Conservation (phyloP, 2,888 invertebrate genomes). For the Eueremaeus valkanovi region DNA sequence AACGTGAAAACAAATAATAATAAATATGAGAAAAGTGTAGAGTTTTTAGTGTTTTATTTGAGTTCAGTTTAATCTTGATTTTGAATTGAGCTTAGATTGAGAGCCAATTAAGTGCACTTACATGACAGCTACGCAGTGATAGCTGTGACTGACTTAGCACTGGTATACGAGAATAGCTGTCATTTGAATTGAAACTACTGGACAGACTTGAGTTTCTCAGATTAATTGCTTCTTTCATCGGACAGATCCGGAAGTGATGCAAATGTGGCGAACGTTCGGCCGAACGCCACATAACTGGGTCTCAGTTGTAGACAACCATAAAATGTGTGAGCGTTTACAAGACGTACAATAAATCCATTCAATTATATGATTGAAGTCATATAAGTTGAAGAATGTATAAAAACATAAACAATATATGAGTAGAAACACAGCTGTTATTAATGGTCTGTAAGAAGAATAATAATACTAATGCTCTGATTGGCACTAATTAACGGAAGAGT, state of each 20-base stretch:
- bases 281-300: background rate
- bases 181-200: constrained; percentile 25
- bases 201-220: constrained; percentile 37
- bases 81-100: background rate
- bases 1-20: background rate
- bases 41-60: background rate
- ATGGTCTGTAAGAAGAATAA: too few species aligned
- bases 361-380: too few species aligned
- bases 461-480: background rate
- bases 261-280: constrained; percentile 28
- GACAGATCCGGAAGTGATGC: constrained; percentile 46
- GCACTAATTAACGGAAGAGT: background rate
- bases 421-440: background rate
- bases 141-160: constrained; percentile 40
- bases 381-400: background rate
- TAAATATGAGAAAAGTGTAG: too few species aligned
- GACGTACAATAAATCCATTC: too few species aligned
- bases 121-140: constrained; percentile 42
- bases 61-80: background rate
- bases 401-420: background rate
- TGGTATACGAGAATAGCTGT: constrained; percentile 28
- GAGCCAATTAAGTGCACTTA: constrained; percentile 41
- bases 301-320: background rate
- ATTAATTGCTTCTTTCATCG: constrained; percentile 45
- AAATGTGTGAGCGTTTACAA: background rate